Evolutionary conservation across 2,888 invertebrate species (phyloP), one percentile per base, ranked within the genome.

Genomic region (Scaptodrosophila latifasciaeformis): DNA sequence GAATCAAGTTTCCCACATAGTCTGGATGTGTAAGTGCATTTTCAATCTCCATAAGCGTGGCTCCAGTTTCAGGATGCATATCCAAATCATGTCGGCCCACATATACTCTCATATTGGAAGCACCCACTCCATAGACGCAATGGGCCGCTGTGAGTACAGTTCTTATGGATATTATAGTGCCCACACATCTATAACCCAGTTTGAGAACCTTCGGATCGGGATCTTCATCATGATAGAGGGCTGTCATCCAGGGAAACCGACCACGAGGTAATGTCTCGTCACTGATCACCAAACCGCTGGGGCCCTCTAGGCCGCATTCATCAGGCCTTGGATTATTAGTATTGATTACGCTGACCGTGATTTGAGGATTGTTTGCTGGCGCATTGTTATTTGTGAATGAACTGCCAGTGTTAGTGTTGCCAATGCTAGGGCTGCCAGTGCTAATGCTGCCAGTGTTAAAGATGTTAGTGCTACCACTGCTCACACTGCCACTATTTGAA

Each of bases 211-310:
- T 44, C 5, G 59, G 37, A 34, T 58, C 67, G 12, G 19, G 1
- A 35, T 55, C 68, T 19, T 7, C 53, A 19, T 68, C 65, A 9
- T 53, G 46, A 24, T 66, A 91, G 15, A 91, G 86, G 0, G 91
- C 91, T 0, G 87, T 89, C 34, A 91, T 72, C 91, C 91, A 91
- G 0, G 91, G 91, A 88, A 90, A 89, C 34, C 90, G 88, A 1
- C 89, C 89, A 2, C 87, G 83, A 2, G 60, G 56, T 10, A 81
- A 10, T 1, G 55, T 53, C 3, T 67, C 65, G 0, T 82, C 83
- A 0, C 81, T 80, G 34, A 49, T 21, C 34, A 72, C 65, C 9
- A 72, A 45, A 1, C 66, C 70, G 10, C 62, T 17, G 0, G 74
- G 54, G 0, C 69, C 75, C 34, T 83, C 80, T 4, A 57, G 21